phyloP scores from a whole-genome alignment of 2,888 invertebrate genomes.

The Congeria kusceri region DNA sequence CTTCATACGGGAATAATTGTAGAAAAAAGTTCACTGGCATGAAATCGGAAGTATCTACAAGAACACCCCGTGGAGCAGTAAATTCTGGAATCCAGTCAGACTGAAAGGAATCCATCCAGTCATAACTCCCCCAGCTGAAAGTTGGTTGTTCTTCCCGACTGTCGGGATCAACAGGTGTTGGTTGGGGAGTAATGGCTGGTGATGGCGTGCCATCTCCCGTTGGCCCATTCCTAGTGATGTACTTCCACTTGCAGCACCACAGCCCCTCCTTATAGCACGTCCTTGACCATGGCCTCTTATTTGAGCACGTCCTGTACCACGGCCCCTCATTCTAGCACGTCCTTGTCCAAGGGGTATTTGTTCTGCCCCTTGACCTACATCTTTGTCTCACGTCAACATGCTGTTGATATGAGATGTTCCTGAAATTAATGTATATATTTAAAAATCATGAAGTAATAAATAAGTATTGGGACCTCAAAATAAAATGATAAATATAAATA shows the following conservation, averaged over 20 bases:
- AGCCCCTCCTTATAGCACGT: background rate
- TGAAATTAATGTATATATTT: too few relatives aligned
- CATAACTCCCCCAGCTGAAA: conserved; percentile 26
- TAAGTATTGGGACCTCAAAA: too few relatives aligned
- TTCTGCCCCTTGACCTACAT: too few relatives aligned
- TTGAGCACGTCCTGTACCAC: too few relatives aligned
- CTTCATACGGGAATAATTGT: conserved; percentile 36
- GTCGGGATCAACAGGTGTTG: background rate
- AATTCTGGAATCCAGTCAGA: conserved; percentile 23
- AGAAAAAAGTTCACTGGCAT: conserved; percentile 40
- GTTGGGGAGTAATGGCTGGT: background rate
- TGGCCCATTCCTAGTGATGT: background rate
- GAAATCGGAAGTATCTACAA: conserved; percentile 30
- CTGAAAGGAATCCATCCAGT: conserved; percentile 14
- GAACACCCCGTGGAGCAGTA: conserved; percentile 8
- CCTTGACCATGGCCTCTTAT: background rate
- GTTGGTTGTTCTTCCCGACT: background rate
- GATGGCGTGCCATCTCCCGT: background rate
- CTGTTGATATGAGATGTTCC: too few relatives aligned
- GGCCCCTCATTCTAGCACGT: too few relatives aligned
- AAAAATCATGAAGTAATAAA: too few relatives aligned
- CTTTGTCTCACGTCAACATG: too few relatives aligned
- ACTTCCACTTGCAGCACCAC: background rate
- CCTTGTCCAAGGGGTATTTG: too few relatives aligned
- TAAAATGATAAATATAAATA: too few relatives aligned